Conservation (phyloP, 2,888 invertebrate species). For the Drosophila setosimentum region DNA sequence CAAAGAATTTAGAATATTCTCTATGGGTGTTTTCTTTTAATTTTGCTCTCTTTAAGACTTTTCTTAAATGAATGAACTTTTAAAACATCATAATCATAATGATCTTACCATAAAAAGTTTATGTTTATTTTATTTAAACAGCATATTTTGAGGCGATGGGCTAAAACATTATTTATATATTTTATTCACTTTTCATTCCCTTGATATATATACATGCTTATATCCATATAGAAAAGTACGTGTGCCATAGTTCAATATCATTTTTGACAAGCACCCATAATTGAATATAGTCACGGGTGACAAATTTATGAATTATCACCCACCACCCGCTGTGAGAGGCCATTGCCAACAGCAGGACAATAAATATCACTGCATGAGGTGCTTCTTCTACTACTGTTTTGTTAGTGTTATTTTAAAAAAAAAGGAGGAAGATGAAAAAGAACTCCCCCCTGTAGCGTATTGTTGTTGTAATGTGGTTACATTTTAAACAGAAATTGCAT, state of each 20-base stretch:
- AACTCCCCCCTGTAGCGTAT: neutral
- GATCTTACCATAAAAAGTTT: neutral
- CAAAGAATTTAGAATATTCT: neutral
- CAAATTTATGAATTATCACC: constrained; percentile 62
- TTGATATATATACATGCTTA: neutral
- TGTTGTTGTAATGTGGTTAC: constrained; percentile 21
- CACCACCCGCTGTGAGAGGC: constrained; percentile 36
- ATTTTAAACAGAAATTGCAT: constrained; percentile 19
- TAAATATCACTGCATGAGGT: constrained; percentile 45
- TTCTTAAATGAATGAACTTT: neutral
- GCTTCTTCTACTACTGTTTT: constrained; percentile 22
- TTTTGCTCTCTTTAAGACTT: neutral
- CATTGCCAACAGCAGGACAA: constrained; percentile 12
- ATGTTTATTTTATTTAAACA: neutral
- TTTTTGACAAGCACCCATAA: constrained; percentile 50
- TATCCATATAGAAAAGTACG: neutral
- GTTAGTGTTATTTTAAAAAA: neutral
- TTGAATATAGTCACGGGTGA: constrained; percentile 53
- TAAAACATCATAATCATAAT: neutral
- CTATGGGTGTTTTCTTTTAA: too few relatives aligned
- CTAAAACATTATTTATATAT: neutral
- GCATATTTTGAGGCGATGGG: neutral
- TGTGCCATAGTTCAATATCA: constrained; percentile 25
- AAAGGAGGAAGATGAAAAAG: neutral
- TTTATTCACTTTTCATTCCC: neutral